Conservation (phyloP, 2,113 vertebrate genomes). For the Pimephales promelas region DNA sequence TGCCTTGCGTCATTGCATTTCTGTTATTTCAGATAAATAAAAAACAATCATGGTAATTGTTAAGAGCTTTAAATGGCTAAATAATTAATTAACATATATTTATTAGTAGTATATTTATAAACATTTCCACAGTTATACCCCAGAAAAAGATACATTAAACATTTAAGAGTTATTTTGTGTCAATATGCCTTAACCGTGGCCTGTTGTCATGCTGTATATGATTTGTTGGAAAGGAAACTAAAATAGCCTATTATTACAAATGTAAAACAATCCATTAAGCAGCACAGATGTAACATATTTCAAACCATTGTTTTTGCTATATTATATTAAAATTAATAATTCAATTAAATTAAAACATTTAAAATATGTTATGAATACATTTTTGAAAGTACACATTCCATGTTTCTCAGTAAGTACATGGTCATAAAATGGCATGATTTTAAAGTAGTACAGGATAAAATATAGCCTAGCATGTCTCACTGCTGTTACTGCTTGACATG, state of each 20-base stretch:
- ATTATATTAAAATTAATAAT: neutral
- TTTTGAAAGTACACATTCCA: neutral
- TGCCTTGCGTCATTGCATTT: neutral
- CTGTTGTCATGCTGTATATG: neutral
- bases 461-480: neutral
- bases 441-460: neutral
- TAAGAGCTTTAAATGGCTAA: neutral
- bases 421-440: neutral
- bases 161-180: no score
- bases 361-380: neutral
- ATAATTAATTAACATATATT: neutral
- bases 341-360: neutral
- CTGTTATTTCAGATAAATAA: neutral
- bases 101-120: neutral
- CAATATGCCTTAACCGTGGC: neutral
- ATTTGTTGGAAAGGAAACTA: neutral
- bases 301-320: neutral
- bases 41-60: neutral
- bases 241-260: neutral
- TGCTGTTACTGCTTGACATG: neutral
- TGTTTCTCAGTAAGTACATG: neutral
- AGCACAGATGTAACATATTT: neutral
- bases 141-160: no score
- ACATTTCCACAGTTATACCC: neutral
- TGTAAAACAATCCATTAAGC: neutral